Conservation (phyloP, 2,797 vertebrate species). For the Hoplostethus mediterraneus region DNA sequence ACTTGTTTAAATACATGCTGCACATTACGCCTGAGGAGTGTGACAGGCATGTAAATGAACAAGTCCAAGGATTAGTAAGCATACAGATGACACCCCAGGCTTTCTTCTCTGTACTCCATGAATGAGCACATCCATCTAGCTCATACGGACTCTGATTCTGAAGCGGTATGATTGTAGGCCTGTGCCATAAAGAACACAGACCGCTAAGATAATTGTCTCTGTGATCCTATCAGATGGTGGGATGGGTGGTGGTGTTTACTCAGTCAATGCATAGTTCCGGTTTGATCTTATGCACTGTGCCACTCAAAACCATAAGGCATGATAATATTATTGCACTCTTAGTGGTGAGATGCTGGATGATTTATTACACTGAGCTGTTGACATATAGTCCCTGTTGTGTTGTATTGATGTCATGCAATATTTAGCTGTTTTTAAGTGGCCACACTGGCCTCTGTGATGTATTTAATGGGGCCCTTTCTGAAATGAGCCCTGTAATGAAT, state of each 20-base stretch:
- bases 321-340: conserved; percentile 73
- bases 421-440: conserved; percentile 68
- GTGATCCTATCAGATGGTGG: conserved; percentile 71
- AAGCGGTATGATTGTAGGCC: conserved; percentile 57
- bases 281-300: conserved; percentile 68
- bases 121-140: conserved; percentile 46
- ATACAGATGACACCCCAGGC: conserved; percentile 34
- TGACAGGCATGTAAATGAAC: conserved; percentile 38
- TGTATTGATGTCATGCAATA: conserved; percentile 58
- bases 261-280: conserved; percentile 33
- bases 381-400: conserved; percentile 59
- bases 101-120: conserved; percentile 34
- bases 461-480: conserved; percentile 48
- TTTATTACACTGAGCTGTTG: conserved; percentile 72
- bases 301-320: conserved; percentile 72
- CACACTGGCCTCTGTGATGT: conserved; percentile 54
- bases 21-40: not conserved
- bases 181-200: conserved; percentile 72
- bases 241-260: conserved; percentile 52
- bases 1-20: conserved; percentile 39
- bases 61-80: conserved; percentile 55
- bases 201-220: conserved; percentile 71
- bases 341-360: conserved; percentile 68
- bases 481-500: conserved; percentile 55
- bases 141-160: conserved; percentile 23